Evolutionary conservation across 1,140 invertebrate species (phyloP), one percentile per base, ranked within the genome.

Genomic region (Cyphomyrmex costatus): DNA sequence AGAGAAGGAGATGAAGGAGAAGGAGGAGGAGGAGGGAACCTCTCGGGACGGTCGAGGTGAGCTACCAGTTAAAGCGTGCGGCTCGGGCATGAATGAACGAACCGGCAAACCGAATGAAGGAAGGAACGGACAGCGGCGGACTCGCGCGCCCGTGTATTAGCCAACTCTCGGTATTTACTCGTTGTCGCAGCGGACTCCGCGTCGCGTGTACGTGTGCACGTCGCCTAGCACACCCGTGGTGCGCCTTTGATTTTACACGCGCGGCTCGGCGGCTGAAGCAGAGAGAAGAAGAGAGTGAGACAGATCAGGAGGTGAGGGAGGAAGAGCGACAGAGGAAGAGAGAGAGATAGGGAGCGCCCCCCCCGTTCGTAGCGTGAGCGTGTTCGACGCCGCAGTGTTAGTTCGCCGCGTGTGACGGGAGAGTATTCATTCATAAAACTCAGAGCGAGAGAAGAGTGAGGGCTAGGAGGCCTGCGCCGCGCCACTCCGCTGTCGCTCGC

Each of bases 351-450:
- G 3, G 30, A 21, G 33, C 71, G 73, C 42, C 85, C 42, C 53
- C 58, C 5, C 24, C 27, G 84, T 71, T 30, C 70, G 68, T 51
- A 76, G 88, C 82, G 86, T 63, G 90, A 88, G 78, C 88, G 85
- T 68, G n/a, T n/a, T n/a, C 65, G 80, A 65, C 88, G 58, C 70
- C 63, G n/a, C n/a, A 88, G 85, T 80, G 80, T 70, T 73, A 79
- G 88, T 90, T 60, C 73, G 61, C 89, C 73, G 88, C 88, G 88
- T 88, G 88, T 88, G 78, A 90, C 86, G 87, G 91, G 92, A 93
- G 93, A 91, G 93, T 93, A 93, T 94, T 94, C 94, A 95, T 95
- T 95, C 94, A 95, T 95, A 93, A 95, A 95, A 93, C 90, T 88
- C 85, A 10, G 60, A 91, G 63, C 85, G 90, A 86, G 77, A 80